Evolutionary conservation across 2,888 invertebrate genomes (phyloP), one percentile per base, ranked within the genome.

Genomic region (Crossocerus cetratus): DNA sequence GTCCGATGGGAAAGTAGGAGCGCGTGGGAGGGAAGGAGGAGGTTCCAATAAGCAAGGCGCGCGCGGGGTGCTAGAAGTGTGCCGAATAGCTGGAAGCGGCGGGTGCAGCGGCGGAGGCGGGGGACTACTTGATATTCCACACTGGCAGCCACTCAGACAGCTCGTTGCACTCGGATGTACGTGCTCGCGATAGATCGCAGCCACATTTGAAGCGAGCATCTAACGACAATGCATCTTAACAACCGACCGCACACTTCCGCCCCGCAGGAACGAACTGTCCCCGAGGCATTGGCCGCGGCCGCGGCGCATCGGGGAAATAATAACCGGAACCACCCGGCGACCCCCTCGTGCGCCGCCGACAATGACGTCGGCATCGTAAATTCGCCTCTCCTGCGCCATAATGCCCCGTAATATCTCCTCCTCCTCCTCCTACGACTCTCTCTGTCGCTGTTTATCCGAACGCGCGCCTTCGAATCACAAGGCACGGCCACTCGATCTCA

Each of bases 141-240:
- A 22, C 20, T 14, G 20, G n/a, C 56, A 14, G 18, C 18, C 56
- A 22, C 21, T 56, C 20, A 49, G 49, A 22, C 56, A 56, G 56
- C 23, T 20, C 20, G 21, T 20, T 22, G 23, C 23, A 56, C 56
- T 22, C 56, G 56, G 23, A 20, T 22, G 23, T 22, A 22, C 20
- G 56, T 56, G 23, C 18, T 20, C 56, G 56, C 56, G 56, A 56
- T 56, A 49, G 49, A 49, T 56, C 56, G 56, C 18, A 14, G 49
- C 14, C 32, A 16, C 32, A 22, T n/a, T 58, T n/a, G 21, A 22
- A 11, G 57, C 23, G n/a, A 32, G 57, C 23, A 16, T n/a, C 23
- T 57, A 57, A n/a, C 55, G 57, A 57, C n/a, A 22, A 57, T n/a
- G 58, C 58, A 58, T 57, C 58, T 32, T 42, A 42, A 32, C 23